Base-by-base conservation (phyloP, 2,797 vertebrate genomes). In the Enoplosus armatus region DNA sequence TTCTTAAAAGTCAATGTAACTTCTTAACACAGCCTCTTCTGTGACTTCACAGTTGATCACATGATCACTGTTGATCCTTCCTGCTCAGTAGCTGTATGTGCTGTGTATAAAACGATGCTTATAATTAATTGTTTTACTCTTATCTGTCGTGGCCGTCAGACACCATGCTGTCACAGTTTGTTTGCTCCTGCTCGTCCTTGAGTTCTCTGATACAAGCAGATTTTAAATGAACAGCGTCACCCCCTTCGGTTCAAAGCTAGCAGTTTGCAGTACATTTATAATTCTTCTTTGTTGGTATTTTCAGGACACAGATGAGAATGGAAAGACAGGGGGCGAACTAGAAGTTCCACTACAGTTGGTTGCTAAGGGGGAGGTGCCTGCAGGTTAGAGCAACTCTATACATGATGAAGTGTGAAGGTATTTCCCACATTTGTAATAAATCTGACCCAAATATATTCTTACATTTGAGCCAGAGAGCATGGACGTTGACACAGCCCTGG, bases 281-380 rank as follows among this genome's bases (percentile, higher is more conserved):
- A 18, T 27, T 6, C 48, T 27, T 22, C 10, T 79, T 27, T 70
- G 6, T 64, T 26, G 3, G 9, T 79, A 18, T 45, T 76, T 48
- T 60, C 86, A 98, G 95, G 97, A 97, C 84, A 85, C 0, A 2
- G 91, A 94, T 69, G 92, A 94, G 54, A 82, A 82, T 1, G 94
- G 94, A 37, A 95, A 93, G 58, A 87, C 55, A 14, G 93, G 95
- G 0, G 91, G 92, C 0, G 89, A 91, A 75, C 69, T 95, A 15
- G 53, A 66, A 0, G 83, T 98, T 48, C 95, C 96, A 0, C 73
- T 97, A 11, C 77, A 91, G 0, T 73, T 1, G 0, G 84, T 97
- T 0, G 45, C 92, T 24, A 97, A 95, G 86, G 95, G 96, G 47
- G 95, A 94, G 47, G 64, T 92, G 35, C 83, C 78, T 8, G n/a